These are phyloP conservation scores for Seladonia tumulorum DNA, from an alignment of 2,888 invertebrate species.

Conservation along the genomic window DNA sequence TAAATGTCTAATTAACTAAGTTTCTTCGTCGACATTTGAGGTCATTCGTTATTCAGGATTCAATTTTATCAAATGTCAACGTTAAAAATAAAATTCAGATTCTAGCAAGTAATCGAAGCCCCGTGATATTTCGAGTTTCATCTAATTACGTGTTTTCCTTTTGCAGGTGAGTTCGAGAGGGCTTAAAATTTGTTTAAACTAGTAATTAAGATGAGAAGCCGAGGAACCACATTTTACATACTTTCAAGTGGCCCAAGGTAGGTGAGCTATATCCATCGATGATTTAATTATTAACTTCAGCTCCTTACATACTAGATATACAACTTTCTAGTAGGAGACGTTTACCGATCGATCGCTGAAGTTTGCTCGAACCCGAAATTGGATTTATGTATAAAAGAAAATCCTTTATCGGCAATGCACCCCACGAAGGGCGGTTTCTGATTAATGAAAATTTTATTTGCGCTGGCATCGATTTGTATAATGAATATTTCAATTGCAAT, in stretches of 20 bases:
- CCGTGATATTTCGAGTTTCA: neutral
- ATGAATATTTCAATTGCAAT: neutral
- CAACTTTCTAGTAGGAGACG: neutral
- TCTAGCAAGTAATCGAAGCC: neutral
- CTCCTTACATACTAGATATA: neutral
- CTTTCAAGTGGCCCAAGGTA: neutral
- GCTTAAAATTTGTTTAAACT: neutral
- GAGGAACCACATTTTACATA: neutral
- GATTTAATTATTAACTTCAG: neutral
- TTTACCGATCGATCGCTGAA: neutral
- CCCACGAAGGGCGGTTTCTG: neutral
- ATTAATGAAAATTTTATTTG: neutral
- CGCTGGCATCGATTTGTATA: neutral
- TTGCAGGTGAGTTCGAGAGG: conserved; percentile 11
- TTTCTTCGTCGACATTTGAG: too few relatives aligned
- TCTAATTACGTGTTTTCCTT: neutral
- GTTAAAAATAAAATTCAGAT: neutral
- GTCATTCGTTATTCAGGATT: neutral
- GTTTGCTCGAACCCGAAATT: neutral
- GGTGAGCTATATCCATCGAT: neutral
- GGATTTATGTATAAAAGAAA: neutral
- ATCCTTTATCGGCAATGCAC: neutral
- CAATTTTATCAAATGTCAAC: neutral
- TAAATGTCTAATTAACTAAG: too few relatives aligned
- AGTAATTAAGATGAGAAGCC: neutral